These are phyloP conservation scores for Hipparchia sbordonii DNA, from an alignment of 2,888 invertebrate species.

Conservation along the genomic window DNA sequence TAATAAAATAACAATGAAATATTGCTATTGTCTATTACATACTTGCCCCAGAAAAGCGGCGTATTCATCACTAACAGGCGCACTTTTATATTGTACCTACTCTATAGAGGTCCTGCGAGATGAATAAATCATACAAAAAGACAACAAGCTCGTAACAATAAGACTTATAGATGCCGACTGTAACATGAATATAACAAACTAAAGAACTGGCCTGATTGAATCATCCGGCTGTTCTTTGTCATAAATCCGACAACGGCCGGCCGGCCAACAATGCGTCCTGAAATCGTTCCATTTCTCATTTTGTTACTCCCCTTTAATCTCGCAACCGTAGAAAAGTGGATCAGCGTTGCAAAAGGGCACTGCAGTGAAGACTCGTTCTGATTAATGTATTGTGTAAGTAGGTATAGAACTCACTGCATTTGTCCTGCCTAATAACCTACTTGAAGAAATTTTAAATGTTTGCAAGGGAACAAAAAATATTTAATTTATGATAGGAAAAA, in stretches of 20 bases:
- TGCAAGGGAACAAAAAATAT: neutral
- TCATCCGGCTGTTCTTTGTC: conserved; percentile 82
- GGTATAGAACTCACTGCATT: conserved; percentile 37
- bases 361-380: conserved; percentile 74
- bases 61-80: conserved; percentile 27
- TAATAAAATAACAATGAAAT: conserved; percentile 7
- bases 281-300: conserved; percentile 83
- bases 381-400: conserved; percentile 72
- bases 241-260: conserved; percentile 81
- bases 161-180: conserved; percentile 65
- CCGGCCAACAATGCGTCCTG: conserved; percentile 80
- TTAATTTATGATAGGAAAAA: neutral
- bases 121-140: conserved; percentile 53
- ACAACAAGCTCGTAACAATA: conserved; percentile 70
- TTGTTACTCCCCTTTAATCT: conserved; percentile 83
- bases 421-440: conserved; percentile 25
- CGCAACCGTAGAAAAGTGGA: conserved; percentile 82
- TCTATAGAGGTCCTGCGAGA: conserved; percentile 35
- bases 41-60: conserved; percentile 9
- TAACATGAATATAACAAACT: conserved; percentile 81
- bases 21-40: conserved; percentile 20
- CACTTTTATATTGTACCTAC: conserved; percentile 38
- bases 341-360: conserved; percentile 80
- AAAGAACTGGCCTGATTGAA: conserved; percentile 81
- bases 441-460: conserved; percentile 17